Evolutionary conservation across 2,113 vertebrate species (phyloP).

Genomic region (Anthoscopus minutus): DNA sequence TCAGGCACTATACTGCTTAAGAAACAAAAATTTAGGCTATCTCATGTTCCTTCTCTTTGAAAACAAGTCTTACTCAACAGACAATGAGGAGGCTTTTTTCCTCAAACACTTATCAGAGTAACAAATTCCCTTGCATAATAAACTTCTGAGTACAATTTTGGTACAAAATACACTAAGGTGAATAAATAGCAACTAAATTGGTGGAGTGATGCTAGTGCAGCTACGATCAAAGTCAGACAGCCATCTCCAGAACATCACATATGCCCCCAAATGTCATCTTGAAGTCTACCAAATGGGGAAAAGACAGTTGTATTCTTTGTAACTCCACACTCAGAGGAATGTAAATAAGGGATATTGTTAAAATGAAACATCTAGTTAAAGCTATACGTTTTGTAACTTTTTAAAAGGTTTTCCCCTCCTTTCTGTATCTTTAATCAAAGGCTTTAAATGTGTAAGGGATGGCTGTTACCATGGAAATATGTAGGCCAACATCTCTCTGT

Average conservation of each 20-base stretch:
- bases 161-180: not conserved
- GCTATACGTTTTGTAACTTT: not conserved
- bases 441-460: not conserved
- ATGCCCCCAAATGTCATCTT: not conserved
- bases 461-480: constrained; percentile 37
- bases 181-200: not conserved
- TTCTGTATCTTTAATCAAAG: constrained; percentile 18
- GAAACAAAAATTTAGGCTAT: not conserved
- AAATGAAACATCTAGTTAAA: not conserved
- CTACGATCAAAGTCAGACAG: not conserved
- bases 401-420: not conserved
- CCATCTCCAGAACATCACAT: not conserved
- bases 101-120: not conserved
- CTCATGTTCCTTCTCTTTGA: not conserved
- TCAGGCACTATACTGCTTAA: not conserved
- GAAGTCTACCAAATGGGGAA: not conserved
- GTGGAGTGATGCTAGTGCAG: not conserved
- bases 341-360: not conserved
- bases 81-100: rapidly evolving
- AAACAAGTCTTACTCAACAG: not conserved
- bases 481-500: not conserved
- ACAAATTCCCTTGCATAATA: not conserved
- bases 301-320: not conserved
- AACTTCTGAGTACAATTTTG: not conserved
- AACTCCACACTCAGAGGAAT: not conserved